These are phyloP conservation scores for Gadus macrocephalus DNA, from an alignment of 2,113 vertebrate species.

Conservation along the genomic window DNA sequence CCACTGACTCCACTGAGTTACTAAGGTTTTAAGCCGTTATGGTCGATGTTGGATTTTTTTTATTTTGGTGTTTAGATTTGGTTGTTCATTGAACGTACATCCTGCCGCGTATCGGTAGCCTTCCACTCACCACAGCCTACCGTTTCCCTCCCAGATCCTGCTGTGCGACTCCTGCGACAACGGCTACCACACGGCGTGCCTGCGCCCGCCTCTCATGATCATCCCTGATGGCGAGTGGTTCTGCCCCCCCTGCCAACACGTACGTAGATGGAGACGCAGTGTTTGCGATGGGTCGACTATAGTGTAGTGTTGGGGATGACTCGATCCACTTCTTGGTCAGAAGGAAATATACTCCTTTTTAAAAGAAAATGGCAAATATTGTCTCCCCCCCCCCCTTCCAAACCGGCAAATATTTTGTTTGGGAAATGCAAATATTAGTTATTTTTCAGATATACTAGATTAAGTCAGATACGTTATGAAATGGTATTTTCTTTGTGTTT, in stretches of 20 bases:
- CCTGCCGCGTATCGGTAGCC: neutral
- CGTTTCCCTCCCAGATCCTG: conserved; percentile 77
- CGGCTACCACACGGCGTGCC: conserved; percentile 95
- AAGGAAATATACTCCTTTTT: too few species aligned
- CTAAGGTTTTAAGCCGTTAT: too few species aligned
- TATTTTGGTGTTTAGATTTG: neutral
- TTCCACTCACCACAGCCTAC: neutral
- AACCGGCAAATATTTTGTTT: too few species aligned
- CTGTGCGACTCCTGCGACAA: conserved; percentile 94
- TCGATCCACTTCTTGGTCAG: too few species aligned
- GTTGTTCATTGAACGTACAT: neutral
- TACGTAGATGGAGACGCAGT: conserved; percentile 62
- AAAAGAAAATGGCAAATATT: too few species aligned
- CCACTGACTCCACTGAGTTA: too few species aligned
- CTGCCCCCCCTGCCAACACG: conserved; percentile 95
- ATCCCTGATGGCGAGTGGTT: conserved; percentile 98
- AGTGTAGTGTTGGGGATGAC: neutral
- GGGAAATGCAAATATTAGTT: too few species aligned
- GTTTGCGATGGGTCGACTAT: too few species aligned
- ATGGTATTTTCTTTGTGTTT: too few species aligned
- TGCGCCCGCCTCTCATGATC: conserved; percentile 94
- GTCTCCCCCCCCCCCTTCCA: too few species aligned
- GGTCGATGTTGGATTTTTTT: neutral
- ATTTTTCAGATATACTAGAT: too few species aligned
- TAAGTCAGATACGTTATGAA: too few species aligned